These are phyloP conservation scores for Nephrotoma appendiculata DNA, from an alignment of 2,888 invertebrate species.

Conservation along the genomic window DNA sequence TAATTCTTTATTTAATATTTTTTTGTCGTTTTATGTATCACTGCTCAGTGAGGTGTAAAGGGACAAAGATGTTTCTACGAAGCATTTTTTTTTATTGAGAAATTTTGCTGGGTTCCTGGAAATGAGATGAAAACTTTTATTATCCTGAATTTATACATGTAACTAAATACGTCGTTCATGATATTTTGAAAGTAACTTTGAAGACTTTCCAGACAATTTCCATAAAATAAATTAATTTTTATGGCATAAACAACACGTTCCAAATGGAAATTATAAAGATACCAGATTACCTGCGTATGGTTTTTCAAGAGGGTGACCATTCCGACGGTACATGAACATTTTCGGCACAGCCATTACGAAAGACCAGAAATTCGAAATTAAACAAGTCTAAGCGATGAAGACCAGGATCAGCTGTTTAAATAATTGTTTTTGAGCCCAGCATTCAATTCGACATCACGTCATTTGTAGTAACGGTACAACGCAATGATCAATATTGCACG, in stretches of 20 bases:
- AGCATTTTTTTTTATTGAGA: neutral
- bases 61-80: neutral
- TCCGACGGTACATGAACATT: neutral
- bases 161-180: too few species aligned
- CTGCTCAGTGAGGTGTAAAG: neutral
- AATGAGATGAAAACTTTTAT: neutral
- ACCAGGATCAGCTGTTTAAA: too few species aligned
- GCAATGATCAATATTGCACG: neutral
- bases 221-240: neutral
- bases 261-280: neutral
- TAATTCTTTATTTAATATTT: neutral
- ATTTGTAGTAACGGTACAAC: neutral
- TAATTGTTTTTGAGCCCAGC: too few species aligned
- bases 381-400: too few species aligned
- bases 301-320: neutral
- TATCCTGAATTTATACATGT: neutral
- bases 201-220: neutral
- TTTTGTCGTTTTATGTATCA: neutral
- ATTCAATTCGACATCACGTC: neutral
- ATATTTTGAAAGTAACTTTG: neutral
- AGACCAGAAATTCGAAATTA: too few species aligned
- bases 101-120: neutral
- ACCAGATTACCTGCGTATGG: too few species aligned
- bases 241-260: neutral
- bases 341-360: too few species aligned